These are phyloP conservation scores for Lasioglossum morio DNA, from an alignment of 2,888 invertebrate species.

Conservation along the genomic window DNA sequence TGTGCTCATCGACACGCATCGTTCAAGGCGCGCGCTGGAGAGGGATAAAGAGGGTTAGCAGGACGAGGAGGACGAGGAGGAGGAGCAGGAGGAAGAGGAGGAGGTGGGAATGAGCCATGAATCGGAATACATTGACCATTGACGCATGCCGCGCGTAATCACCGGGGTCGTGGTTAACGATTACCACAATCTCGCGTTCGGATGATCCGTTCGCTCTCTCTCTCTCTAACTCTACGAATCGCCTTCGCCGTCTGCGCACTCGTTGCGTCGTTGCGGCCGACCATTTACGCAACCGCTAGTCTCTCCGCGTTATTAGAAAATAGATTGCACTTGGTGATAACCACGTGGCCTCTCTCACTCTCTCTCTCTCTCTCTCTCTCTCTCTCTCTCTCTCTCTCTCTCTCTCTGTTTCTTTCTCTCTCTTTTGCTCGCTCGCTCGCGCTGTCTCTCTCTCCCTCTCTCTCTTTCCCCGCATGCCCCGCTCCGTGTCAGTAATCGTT, in stretches of 20 bases:
- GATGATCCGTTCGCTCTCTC: constrained; percentile 1
- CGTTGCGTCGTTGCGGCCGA: neutral
- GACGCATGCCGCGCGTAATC: constrained; percentile 52
- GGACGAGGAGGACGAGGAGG: neutral
- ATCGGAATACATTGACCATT: constrained; percentile 62
- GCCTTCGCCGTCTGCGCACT: neutral
- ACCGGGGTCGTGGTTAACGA: constrained; percentile 54
- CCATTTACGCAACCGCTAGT: constrained; percentile 21
- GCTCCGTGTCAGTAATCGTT: constrained; percentile 22
- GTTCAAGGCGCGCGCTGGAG: constrained; percentile 24
- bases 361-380: neutral
- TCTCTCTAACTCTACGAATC: constrained; percentile 5
- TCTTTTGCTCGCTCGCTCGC: no score
- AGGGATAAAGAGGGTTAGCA: neutral
- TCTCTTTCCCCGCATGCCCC: neutral
- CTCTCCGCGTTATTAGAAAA: constrained; percentile 35
- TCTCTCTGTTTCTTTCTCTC: neutral
- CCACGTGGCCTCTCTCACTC: constrained; percentile 3
- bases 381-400: neutral
- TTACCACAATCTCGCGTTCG: constrained; percentile 36
- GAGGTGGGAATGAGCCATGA: constrained; percentile 38
- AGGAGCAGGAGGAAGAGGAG: constrained; percentile 12
- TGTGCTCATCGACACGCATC: constrained; percentile 46
- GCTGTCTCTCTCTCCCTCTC: neutral
- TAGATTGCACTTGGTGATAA: constrained; percentile 58